Base-by-base conservation (phyloP, 2,797 vertebrate genomes). In the Coilia nasus region DNA sequence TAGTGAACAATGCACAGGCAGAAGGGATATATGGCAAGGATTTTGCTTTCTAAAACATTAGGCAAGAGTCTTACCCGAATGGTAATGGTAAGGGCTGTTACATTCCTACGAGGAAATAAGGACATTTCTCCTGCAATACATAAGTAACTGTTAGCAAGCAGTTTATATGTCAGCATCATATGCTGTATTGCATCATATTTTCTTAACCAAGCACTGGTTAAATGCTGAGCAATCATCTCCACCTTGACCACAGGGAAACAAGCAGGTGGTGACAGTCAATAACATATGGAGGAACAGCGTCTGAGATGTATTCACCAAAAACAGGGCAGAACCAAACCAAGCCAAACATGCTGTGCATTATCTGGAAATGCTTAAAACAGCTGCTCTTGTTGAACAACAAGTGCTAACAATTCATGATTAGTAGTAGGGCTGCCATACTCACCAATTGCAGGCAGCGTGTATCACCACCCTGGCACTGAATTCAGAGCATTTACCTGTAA, bases 261-360 rank as follows among this genome's bases (percentile, higher is more conserved):
- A 78, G 75, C 85, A 87, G 67, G 83, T 83, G 84, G 82, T 81
- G 62, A 84, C 62, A 81, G 44, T 84, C 60, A 62, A 54, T 71
- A 82, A 82, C 87, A 88, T 87, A 86, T 87, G 84, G 84, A 83
- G 46, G 19, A 75, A 81, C 81, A 64, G 35, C 83, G 82, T 64
- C 81, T 35, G 21, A 85, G 82, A 84, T 81, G 15, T n/a, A 71
- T 82, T 67, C 64, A 80, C 31, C 35, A 81, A 54, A 31, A 41
- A 31, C 67, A 86, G 60, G 4, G 25, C 54, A 28, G 35, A 0
- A n/a, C 21, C 50, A 54, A 14, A 75, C 46, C 15, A 54, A 82
- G 84, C 64, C 83, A 87, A 83, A 87, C 84, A 56, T 41, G 71
- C 82, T 19, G 17, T 78, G n/a, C 82, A 84, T 81, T 46, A 81